Evolutionary conservation across 2,888 invertebrate species (phyloP).

Genomic region (Oxyscelio sp.): DNA sequence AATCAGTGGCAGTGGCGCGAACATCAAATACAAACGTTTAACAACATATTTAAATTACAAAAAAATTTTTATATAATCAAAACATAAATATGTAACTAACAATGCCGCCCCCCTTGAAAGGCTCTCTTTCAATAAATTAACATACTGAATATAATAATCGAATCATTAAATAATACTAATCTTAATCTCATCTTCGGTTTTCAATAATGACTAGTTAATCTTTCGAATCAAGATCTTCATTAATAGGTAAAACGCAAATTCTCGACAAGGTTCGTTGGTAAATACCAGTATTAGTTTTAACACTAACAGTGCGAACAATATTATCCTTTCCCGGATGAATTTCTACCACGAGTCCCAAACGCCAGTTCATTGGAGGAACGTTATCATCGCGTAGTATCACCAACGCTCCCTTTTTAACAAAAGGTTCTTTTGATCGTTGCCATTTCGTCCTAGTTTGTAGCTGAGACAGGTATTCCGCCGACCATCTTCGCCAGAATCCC

Average conservation of each 20-base stretch:
- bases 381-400: slow-evolving; percentile 21
- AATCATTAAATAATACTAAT: too few species aligned
- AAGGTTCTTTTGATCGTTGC: background rate
- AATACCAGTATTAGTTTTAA: slow-evolving; percentile 3
- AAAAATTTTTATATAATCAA: too few species aligned
- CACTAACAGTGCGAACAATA: background rate
- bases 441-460: slow-evolving; percentile 1
- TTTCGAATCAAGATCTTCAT: background rate
- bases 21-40: too few species aligned
- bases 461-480: slow-evolving; percentile 24
- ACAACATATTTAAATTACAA: too few species aligned
- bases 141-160: too few species aligned
- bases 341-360: background rate
- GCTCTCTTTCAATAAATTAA: slow-evolving; percentile 4
- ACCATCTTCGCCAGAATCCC: slow-evolving; percentile 27
- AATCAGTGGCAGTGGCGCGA: too few species aligned
- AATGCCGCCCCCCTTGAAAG: slow-evolving; percentile 15
- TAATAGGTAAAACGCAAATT: slow-evolving; percentile 5
- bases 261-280: slow-evolving; percentile 1
- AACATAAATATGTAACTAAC: background rate
- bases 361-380: slow-evolving; percentile 23
- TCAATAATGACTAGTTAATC: too few species aligned
- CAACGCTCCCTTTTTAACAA: slow-evolving; percentile 2
- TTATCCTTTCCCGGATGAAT: slow-evolving; percentile 17
- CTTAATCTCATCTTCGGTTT: too few species aligned